These are phyloP conservation scores for Vulpes ferrilata DNA, from an alignment of 2,113 vertebrate genomes.

Conservation along the genomic window DNA sequence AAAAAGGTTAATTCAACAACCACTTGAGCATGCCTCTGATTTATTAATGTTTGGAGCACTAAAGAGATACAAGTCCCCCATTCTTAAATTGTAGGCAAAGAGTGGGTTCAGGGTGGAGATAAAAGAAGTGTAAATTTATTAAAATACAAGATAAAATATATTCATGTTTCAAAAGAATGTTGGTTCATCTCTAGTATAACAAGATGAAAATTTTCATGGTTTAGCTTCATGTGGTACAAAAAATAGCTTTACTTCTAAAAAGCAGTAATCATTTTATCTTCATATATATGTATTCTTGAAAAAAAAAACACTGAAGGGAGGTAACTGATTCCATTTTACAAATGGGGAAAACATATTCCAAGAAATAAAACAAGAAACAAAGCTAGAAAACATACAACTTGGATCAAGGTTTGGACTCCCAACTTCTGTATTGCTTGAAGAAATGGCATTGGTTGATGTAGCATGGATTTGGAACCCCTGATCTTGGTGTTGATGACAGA, in stretches of 20 bases:
- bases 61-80: not conserved
- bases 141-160: not conserved
- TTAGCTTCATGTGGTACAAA: not conserved
- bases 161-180: not conserved
- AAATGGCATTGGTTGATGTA: not conserved
- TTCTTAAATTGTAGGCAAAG: not conserved
- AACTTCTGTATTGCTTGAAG: not conserved
- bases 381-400: not conserved
- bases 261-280: not conserved
- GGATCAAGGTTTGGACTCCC: not conserved
- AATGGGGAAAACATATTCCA: not conserved
- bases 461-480: not conserved
- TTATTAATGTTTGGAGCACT: not conserved
- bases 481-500: not conserved
- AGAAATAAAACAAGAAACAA: constrained; percentile 19
- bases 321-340: not conserved
- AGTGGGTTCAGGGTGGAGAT: not conserved
- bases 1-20: constrained; percentile 33
- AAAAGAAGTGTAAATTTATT: not conserved
- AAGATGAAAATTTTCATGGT: not conserved
- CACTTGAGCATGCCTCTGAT: not conserved
- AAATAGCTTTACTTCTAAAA: not conserved
- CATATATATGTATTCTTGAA: not conserved
- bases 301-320: not conserved
- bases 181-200: not conserved